Percentiles rank a stretch among this genome's conserved stretches.
These are phyloP conservation scores for Sceloporus undulatus DNA, from an alignment of 2,113 vertebrate genomes.

Conservation along the genomic window DNA sequence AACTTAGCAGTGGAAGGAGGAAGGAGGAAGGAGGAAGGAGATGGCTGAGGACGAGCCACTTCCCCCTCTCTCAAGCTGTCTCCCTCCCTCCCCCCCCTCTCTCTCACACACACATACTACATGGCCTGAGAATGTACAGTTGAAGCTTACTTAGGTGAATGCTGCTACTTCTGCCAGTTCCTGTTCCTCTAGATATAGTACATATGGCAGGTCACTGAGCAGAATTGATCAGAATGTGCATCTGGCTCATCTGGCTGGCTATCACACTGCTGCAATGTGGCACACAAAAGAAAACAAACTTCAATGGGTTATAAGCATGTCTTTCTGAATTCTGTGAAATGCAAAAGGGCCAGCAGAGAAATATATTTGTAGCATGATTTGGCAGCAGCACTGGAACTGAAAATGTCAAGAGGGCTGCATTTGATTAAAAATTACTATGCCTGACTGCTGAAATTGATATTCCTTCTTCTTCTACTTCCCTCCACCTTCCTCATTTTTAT, in stretches of 20 bases:
- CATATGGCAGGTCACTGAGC: conserved; percentile 12
- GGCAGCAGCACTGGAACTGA: conserved; percentile 19
- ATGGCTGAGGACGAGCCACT: neutral
- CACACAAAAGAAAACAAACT: conserved; percentile 8
- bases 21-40: no score
- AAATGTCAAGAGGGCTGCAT: conserved; percentile 46
- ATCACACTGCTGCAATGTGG: fast-evolving
- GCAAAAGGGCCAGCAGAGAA: conserved; percentile 29
- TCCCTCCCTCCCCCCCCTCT: no score
- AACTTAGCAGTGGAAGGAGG: neutral
- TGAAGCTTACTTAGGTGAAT: neutral
- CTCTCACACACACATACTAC: no score
- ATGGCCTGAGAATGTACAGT: neutral
- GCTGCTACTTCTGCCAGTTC: neutral
- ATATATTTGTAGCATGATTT: neutral
- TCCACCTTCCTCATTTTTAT: fast-evolving
- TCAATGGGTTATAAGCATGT: conserved; percentile 54
- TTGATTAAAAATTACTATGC: conserved; percentile 66
- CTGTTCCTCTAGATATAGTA: conserved; percentile 25
- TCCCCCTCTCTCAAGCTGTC: no score
- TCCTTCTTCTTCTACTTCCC: fast-evolving
- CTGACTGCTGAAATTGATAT: conserved; percentile 53
- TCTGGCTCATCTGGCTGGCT: conserved; percentile 37
- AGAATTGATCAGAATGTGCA: conserved; percentile 55
- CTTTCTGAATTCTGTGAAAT: conserved; percentile 43